phyloP scores from a whole-genome alignment of 2,113 vertebrate species.

The Microcebus jonahi region DNA sequence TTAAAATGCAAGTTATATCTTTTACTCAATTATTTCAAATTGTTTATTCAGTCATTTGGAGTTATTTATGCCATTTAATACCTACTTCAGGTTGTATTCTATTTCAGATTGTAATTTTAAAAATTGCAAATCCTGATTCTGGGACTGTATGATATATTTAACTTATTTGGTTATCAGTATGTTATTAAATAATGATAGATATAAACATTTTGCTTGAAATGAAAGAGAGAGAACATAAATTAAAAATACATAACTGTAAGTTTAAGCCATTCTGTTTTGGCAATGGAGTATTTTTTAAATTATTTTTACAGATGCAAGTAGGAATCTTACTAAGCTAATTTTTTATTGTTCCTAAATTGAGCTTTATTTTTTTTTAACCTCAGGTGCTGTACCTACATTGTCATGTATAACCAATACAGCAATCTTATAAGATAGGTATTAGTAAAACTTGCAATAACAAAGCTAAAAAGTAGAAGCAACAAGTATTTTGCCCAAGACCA shows the following conservation, averaged over 20 bases:
- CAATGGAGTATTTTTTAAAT: not conserved
- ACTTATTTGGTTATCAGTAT: not conserved
- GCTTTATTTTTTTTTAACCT: not conserved
- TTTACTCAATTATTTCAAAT: constrained; percentile 11
- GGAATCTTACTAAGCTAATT: not conserved
- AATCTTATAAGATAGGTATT: not conserved
- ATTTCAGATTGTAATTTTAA: not conserved
- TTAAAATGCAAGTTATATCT: not conserved
- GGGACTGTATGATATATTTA: not conserved
- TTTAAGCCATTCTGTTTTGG: not conserved
- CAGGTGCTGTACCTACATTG: not conserved
- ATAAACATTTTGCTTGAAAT: not conserved
- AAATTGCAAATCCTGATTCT: not conserved
- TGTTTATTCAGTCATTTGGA: not conserved
- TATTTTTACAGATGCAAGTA: not conserved
- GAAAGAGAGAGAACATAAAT: not conserved
- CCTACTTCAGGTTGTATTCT: not conserved
- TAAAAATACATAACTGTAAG: not conserved
- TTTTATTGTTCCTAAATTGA: constrained; percentile 47
- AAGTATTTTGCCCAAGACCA: not conserved
- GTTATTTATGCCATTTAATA: not conserved
- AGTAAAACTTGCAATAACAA: constrained; percentile 15
- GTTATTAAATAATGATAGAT: not conserved
- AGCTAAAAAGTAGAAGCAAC: not conserved
- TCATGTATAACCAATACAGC: not conserved